Evolutionary conservation across 1,140 invertebrate genomes (phyloP).

Genomic region (Parapsyche elsis): DNA sequence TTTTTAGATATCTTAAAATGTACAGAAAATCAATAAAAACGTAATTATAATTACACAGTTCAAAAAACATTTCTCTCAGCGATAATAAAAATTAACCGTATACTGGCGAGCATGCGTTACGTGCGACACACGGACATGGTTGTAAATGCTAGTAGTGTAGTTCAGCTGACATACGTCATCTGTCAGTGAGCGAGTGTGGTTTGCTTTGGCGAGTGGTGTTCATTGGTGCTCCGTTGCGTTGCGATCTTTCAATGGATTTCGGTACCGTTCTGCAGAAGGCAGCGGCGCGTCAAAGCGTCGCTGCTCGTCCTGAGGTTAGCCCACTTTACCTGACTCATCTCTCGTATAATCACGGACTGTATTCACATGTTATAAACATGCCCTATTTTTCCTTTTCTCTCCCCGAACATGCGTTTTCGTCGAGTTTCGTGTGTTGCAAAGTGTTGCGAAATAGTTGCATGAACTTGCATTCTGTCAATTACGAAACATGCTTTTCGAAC

Average conservation of each 20-base stretch:
- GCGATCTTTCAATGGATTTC: constrained; percentile 71
- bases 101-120: too few relatives aligned
- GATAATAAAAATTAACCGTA: too few relatives aligned
- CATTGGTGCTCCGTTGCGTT: background rate
- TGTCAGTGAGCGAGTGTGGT: constrained; percentile 14
- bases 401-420: background rate
- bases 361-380: background rate
- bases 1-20: too few relatives aligned
- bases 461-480: too few relatives aligned
- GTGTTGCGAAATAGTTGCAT: too few relatives aligned
- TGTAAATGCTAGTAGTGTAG: background rate
- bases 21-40: too few relatives aligned
- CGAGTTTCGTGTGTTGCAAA: too few relatives aligned
- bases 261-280: constrained; percentile 69
- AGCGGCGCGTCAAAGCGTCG: constrained; percentile 67
- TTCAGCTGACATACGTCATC: background rate
- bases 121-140: background rate
- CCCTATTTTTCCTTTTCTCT: constrained; percentile 5
- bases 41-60: too few relatives aligned
- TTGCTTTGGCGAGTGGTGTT: background rate
- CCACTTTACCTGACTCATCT: background rate
- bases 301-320: constrained; percentile 63
- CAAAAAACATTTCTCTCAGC: too few relatives aligned
- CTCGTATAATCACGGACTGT: background rate
- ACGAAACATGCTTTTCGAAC: too few relatives aligned